These are phyloP conservation scores for Protosalanx chinensis DNA, from an alignment of 2,797 vertebrate genomes.

Conservation along the genomic window DNA sequence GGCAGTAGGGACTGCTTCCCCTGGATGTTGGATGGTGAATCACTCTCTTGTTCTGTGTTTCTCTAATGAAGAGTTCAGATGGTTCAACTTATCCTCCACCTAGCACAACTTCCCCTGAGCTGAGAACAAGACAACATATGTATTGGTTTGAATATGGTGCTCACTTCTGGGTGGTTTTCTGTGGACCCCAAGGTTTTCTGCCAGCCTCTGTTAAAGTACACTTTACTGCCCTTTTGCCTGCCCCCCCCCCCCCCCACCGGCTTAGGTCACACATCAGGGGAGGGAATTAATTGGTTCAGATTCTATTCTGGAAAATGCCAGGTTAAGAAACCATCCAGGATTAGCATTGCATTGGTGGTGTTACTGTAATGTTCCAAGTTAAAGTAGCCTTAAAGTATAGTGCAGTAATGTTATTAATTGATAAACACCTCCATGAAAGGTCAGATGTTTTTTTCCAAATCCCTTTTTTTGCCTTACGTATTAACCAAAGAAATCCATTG, in stretches of 20 bases:
- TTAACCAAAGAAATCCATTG: conserved; percentile 89
- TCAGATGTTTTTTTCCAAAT: conserved; percentile 29
- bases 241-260: no score
- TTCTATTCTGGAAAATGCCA: conserved; percentile 19
- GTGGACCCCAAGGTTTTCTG: conserved; percentile 32
- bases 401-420: conserved; percentile 28
- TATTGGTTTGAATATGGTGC: conserved; percentile 38
- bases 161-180: conserved; percentile 25
- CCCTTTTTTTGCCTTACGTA: conserved; percentile 55
- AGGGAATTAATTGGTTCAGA: conserved; percentile 23
- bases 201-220: conserved; percentile 24
- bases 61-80: conserved; percentile 40
- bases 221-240: neutral
- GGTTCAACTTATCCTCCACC: conserved; percentile 31
- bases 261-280: conserved; percentile 31
- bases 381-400: conserved; percentile 16
- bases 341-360: conserved; percentile 13
- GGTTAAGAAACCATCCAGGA: conserved; percentile 5
- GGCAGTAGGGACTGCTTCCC: conserved; percentile 75
- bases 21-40: conserved; percentile 68
- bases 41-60: conserved; percentile 39
- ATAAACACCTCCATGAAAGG: conserved; percentile 19
- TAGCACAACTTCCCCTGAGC: conserved; percentile 52
- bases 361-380: neutral
- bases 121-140: conserved; percentile 49